These are phyloP conservation scores for Cacatua alba DNA, from an alignment of 2,113 vertebrate species.

Conservation along the genomic window DNA sequence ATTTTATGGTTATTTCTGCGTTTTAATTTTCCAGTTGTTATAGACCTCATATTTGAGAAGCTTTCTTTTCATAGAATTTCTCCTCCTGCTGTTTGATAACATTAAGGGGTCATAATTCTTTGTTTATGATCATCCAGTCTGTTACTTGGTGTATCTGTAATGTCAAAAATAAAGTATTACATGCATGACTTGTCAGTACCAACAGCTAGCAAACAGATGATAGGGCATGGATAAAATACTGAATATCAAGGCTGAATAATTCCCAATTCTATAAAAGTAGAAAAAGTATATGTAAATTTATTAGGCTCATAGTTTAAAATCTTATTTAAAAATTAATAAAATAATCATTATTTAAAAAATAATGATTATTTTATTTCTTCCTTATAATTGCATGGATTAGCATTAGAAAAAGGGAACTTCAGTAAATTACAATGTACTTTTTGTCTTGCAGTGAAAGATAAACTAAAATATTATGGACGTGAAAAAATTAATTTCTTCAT, in stretches of 20 bases:
- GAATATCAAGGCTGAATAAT: neutral
- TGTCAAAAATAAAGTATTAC: neutral
- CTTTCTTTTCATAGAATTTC: neutral
- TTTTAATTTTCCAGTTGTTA: neutral
- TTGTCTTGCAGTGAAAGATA: neutral
- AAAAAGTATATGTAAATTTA: neutral
- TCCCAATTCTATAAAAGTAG: neutral
- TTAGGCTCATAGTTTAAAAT: neutral
- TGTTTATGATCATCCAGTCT: conserved; percentile 30
- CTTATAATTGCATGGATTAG: neutral
- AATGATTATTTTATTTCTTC: neutral
- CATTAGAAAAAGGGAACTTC: neutral
- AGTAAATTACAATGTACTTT: neutral
- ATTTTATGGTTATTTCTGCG: neutral
- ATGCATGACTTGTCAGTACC: neutral
- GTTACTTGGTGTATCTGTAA: neutral
- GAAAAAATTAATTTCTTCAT: neutral
- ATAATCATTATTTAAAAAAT: no score
- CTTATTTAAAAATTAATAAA: neutral
- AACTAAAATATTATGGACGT: neutral
- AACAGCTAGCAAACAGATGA: neutral
- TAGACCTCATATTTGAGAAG: neutral
- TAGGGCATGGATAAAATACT: neutral
- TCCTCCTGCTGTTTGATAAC: conserved; percentile 5
- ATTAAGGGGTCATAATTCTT: conserved; percentile 27